Conservation (phyloP, 2,113 vertebrate genomes). For the Hypanus sabinus region DNA sequence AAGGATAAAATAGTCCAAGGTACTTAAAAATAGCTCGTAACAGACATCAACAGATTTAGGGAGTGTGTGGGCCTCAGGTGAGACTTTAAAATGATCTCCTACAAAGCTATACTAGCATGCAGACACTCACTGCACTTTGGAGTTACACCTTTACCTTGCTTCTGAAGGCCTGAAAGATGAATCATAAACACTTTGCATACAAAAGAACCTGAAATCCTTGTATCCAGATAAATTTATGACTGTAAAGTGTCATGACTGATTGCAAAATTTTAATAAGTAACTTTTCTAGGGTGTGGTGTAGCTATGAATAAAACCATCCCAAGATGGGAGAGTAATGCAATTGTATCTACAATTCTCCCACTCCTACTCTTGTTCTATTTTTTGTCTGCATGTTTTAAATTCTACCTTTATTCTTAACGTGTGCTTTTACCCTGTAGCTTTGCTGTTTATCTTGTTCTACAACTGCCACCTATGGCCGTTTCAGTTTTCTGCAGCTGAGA, state of each 20-base stretch:
- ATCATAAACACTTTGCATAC: neutral
- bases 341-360: neutral
- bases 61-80: neutral
- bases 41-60: neutral
- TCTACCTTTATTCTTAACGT: neutral
- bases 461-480: neutral
- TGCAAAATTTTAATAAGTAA: too few relatives aligned
- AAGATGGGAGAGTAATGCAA: too few relatives aligned
- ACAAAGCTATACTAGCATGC: neutral
- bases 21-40: neutral
- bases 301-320: too few relatives aligned
- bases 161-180: neutral
- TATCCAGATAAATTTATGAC: too few relatives aligned
- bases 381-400: neutral
- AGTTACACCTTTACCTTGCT: neutral
- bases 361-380: neutral
- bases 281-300: too few relatives aligned
- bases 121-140: neutral
- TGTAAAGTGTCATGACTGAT: too few relatives aligned
- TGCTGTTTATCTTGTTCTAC: neutral
- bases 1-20: neutral
- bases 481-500: neutral
- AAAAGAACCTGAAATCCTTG: too few relatives aligned
- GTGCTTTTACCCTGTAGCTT: neutral
- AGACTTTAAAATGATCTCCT: neutral